A percentile compares a stretch with the other conserved stretches of the same genome.
These are phyloP conservation scores for Casuarius casuarius DNA, from an alignment of 2,113 vertebrate genomes.

Conservation along the genomic window DNA sequence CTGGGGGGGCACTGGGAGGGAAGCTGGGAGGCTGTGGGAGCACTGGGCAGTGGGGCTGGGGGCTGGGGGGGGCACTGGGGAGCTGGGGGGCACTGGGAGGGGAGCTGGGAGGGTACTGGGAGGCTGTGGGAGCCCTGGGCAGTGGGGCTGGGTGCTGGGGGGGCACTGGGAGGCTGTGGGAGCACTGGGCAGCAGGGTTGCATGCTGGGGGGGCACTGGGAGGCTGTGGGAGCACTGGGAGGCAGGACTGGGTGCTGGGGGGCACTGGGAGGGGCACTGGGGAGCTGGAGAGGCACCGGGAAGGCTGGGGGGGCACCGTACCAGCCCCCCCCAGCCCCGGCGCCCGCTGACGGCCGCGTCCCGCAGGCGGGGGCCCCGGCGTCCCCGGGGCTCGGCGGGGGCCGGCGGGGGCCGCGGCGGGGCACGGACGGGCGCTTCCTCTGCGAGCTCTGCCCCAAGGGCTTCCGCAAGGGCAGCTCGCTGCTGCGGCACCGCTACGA, in stretches of 20 bases:
- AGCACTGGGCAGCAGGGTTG: not conserved
- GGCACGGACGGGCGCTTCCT: slow-evolving; percentile 16
- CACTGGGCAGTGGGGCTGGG: slow-evolving; percentile 7
- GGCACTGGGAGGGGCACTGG: no score
- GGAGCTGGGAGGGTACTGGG: not conserved
- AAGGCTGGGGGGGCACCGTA: no score
- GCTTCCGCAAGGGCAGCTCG: slow-evolving; percentile 65
- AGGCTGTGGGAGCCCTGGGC: no score
- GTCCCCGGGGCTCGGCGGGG: slow-evolving; percentile 22
- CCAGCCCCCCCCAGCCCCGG: not conserved
- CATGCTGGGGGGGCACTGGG: not conserved
- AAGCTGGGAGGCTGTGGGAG: not conserved
- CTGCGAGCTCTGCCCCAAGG: slow-evolving; percentile 67
- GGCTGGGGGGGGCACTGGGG: not conserved
- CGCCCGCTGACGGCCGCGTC: not conserved
- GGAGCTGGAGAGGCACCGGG: no score
- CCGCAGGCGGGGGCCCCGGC: not conserved
- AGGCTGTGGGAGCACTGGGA: no score
- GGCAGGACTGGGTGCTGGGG: no score
- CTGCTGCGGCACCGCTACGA: slow-evolving; percentile 67
- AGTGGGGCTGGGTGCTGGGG: no score
- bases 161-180: not conserved
- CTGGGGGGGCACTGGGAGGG: slow-evolving; percentile 29
- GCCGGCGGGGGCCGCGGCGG: not conserved
- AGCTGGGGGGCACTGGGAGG: not conserved